Percentiles rank a stretch among this genome's conserved stretches.
Evolutionary conservation across 1,140 invertebrate species (phyloP).

Genomic region (Drosophila hydei): DNA sequence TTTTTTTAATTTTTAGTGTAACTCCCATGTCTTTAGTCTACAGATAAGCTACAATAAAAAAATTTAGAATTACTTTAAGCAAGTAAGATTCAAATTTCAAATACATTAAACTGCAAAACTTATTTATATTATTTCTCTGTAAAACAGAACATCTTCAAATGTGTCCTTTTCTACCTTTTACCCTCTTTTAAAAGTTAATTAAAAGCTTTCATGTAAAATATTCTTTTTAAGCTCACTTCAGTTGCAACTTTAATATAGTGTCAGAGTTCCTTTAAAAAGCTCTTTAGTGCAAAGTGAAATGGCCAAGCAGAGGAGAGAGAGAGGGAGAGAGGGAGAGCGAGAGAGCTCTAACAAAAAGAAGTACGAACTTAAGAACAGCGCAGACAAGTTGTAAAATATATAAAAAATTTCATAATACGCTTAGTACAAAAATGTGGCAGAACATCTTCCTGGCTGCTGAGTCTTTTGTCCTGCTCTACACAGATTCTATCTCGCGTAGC

Average conservation of each 20-base stretch:
- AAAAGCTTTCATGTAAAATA: not conserved
- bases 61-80: no score
- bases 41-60: no score
- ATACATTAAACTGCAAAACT: no score
- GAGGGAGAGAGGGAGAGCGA: not conserved
- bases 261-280: conserved; percentile 9
- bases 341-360: not conserved
- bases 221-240: conserved; percentile 3
- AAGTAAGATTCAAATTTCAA: no score
- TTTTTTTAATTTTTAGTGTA: no score
- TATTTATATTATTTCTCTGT: not conserved
- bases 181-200: not conserved
- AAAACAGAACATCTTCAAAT: not conserved
- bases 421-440: conserved; percentile 74
- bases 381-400: conserved; percentile 76
- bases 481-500: conserved; percentile 53
- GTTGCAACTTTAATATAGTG: not conserved
- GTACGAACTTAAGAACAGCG: conserved; percentile 27
- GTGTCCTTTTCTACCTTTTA: not conserved
- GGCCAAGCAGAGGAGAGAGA: not conserved
- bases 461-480: conserved; percentile 43
- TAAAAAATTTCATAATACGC: conserved; percentile 78
- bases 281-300: conserved; percentile 10
- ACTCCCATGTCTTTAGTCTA: no score
- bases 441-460: conserved; percentile 65